Base-by-base conservation (phyloP, 2,888 invertebrate species). In the Drosophila borborema region DNA sequence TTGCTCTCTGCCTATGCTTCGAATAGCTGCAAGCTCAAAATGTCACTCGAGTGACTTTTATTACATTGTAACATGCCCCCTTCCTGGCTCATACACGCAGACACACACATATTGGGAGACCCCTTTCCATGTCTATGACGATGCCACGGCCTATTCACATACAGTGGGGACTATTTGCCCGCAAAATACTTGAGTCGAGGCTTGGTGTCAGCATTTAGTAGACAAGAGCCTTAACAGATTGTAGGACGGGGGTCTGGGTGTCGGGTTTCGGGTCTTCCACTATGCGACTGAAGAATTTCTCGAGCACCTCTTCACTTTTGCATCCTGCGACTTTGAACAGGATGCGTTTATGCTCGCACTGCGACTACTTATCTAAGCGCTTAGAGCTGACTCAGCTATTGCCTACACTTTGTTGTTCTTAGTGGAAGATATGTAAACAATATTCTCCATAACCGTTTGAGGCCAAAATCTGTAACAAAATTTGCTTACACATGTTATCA, bases 11-110 rank as follows among this genome's bases (percentile, higher is more conserved):
- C 82, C 82, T 80, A 68, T 76, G 48, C 67, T 58, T 36, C 23
- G 34, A 36, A 80, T 81, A 58, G 84, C 90, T 80, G 74, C 87
- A 84, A 74, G 88, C 89, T 90, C 80, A 74, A 89, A 90, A 86
- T 90, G 89, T 89, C 89, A 86, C 89, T 89, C 84, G 76, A 90
- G 87, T 89, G 90, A 87, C 90, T 90, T 87, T 90, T 87, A 87
- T 87, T 90, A 78, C 80, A 48, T 74, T 81, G 68, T 65, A 58
- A 45, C 58, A 18, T 10, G 36, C 16, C 59, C 56, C 20, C 53
- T 55, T 40, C 34, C 16, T 20, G 43, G 36, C 34, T 14, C 54
- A 2, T 45, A 34, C 46, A 40, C 49, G 18, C 7, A 41, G 14
- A 31, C 4, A 14, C 28, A 14, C 2, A 18, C 12, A n/a, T n/a